Evolutionary conservation across 1,140 invertebrate genomes (phyloP).

Genomic region (Latrodectus geometricus): DNA sequence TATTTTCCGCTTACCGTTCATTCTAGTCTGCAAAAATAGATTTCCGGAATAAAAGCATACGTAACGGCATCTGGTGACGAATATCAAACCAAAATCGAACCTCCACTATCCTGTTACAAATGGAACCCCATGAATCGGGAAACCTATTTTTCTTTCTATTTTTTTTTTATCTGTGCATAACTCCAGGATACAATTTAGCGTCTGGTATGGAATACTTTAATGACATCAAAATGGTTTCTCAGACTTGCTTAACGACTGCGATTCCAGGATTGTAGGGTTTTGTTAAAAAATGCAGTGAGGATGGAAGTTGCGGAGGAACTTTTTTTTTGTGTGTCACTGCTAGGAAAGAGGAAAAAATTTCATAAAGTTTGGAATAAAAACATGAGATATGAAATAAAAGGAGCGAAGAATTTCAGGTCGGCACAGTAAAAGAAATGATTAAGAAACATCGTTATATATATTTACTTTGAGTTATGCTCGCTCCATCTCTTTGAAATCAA

Average conservation of each 20-base stretch:
- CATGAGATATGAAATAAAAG: too few species aligned
- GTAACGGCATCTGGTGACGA: slow-evolving; percentile 39
- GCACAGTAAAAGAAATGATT: too few species aligned
- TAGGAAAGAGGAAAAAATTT: background rate
- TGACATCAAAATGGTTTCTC: slow-evolving; percentile 40
- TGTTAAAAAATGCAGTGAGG: background rate
- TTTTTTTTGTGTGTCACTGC: background rate
- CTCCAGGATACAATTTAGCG: slow-evolving; percentile 35
- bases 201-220: slow-evolving; percentile 39
- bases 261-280: background rate
- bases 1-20: background rate
- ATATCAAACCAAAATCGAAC: slow-evolving; percentile 47
- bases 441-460: too few species aligned
- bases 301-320: too few species aligned
- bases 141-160: slow-evolving; percentile 32
- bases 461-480: too few species aligned
- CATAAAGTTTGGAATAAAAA: too few species aligned
- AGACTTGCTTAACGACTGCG: slow-evolving; percentile 13
- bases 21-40: background rate
- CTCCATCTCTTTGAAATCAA: too few species aligned
- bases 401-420: too few species aligned
- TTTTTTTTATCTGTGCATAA: slow-evolving; percentile 20
- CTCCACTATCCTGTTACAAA: slow-evolving; percentile 38
- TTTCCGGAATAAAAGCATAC: slow-evolving; percentile 18
- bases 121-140: slow-evolving; percentile 44